Evolutionary conservation across 1,140 invertebrate genomes (phyloP).

Genomic region (Brachionus manjavacas): DNA sequence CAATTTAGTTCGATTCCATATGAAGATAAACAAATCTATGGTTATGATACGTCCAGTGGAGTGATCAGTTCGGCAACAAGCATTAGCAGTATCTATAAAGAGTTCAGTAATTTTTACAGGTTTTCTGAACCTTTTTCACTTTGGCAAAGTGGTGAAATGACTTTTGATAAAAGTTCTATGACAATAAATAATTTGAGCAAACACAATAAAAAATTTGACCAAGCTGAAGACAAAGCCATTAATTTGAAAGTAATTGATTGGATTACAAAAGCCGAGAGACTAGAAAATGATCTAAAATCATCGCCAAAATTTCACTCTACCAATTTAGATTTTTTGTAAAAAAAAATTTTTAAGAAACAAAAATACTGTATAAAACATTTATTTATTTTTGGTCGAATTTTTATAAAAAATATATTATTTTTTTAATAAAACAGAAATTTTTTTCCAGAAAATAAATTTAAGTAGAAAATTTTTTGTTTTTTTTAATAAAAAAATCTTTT

Average conservation of each 20-base stretch:
- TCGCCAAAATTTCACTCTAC: neutral
- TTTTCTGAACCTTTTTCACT: neutral
- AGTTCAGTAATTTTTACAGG: neutral
- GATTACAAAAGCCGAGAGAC: neutral
- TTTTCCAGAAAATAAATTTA: neutral
- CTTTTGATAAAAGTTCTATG: neutral
- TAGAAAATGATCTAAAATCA: neutral
- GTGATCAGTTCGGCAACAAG: slow-evolving; percentile 6
- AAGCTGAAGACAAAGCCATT: neutral
- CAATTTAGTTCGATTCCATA: neutral
- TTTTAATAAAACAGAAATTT: neutral
- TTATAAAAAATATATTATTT: neutral
- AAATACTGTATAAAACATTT: neutral
- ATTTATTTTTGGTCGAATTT: neutral
- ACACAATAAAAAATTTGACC: neutral
- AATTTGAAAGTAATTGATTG: neutral
- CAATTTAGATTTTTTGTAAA: neutral
- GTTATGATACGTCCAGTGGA: slow-evolving; percentile 7
- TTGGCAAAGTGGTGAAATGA: neutral
- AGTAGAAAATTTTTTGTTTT: neutral
- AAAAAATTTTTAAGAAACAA: neutral
- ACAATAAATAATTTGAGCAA: neutral
- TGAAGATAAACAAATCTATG: slow-evolving; percentile 5
- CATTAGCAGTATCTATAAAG: slow-evolving; percentile 24
- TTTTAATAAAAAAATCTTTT: neutral